phyloP scores from a whole-genome alignment of 2,113 vertebrate species.

The Ailurus styani region DNA sequence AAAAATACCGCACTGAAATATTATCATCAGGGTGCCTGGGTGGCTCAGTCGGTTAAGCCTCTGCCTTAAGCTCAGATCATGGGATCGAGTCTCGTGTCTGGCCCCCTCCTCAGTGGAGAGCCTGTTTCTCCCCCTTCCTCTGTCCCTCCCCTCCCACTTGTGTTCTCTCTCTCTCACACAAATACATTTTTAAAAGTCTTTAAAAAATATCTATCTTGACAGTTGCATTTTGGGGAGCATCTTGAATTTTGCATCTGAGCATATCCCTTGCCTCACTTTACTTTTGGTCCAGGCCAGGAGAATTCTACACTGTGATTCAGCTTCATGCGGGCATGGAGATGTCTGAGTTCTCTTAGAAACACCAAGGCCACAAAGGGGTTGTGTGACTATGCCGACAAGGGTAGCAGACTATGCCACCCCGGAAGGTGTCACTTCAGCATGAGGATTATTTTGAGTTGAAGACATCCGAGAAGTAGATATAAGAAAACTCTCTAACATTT shows the following conservation, averaged over 20 bases:
- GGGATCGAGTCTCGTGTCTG: accelerated
- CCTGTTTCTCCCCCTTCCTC: too few relatives aligned
- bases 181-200: too few relatives aligned
- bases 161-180: too few relatives aligned
- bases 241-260: not conserved
- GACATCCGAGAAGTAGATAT: not conserved
- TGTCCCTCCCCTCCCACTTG: too few relatives aligned
- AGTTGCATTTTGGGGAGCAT: not conserved
- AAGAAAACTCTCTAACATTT: not conserved
- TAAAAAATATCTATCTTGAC: not conserved
- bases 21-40: not conserved
- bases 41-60: not conserved
- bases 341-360: not conserved
- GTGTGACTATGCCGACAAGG: not conserved
- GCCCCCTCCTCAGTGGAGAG: too few relatives aligned
- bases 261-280: not conserved
- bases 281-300: not conserved
- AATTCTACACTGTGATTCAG: not conserved
- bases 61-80: not conserved
- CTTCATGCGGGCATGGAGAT: not conserved
- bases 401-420: not conserved
- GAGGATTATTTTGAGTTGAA: not conserved
- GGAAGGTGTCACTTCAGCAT: not conserved
- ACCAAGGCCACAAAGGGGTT: not conserved
- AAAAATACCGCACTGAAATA: not conserved